Conservation (phyloP, 2,113 vertebrate genomes). For the Tetrax tetrax region DNA sequence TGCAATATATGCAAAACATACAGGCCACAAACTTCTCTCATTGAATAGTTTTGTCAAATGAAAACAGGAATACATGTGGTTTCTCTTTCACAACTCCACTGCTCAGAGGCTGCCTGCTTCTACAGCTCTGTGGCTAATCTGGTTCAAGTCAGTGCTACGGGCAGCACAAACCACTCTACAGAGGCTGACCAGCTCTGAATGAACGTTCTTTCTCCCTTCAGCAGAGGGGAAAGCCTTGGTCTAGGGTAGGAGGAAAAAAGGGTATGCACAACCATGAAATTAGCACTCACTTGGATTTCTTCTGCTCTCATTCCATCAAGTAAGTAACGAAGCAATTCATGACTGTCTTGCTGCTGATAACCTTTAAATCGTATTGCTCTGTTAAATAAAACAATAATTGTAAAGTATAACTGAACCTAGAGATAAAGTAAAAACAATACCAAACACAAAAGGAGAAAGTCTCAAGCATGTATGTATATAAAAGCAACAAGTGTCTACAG, state of each 20-base stretch:
- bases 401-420: background rate
- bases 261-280: background rate
- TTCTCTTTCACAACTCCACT: background rate
- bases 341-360: slow-evolving; percentile 98
- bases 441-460: background rate
- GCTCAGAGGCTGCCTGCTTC: background rate
- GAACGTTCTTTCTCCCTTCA: background rate
- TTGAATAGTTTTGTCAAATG: background rate
- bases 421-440: background rate
- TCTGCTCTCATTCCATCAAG: slow-evolving; percentile 95
- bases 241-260: background rate
- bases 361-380: slow-evolving; percentile 95
- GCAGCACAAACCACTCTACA: background rate
- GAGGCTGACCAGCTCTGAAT: background rate
- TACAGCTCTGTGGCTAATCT: background rate
- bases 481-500: background rate
- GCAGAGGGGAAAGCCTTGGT: background rate
- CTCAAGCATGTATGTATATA: background rate
- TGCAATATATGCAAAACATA: background rate
- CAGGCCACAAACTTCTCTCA: background rate
- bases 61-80: background rate
- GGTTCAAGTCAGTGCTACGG: background rate
- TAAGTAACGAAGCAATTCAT: slow-evolving; percentile 94
- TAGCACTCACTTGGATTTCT: slow-evolving; percentile 83
- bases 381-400: background rate